phyloP scores from a whole-genome alignment of 2,113 vertebrate genomes.

The Desmodus rotundus region DNA sequence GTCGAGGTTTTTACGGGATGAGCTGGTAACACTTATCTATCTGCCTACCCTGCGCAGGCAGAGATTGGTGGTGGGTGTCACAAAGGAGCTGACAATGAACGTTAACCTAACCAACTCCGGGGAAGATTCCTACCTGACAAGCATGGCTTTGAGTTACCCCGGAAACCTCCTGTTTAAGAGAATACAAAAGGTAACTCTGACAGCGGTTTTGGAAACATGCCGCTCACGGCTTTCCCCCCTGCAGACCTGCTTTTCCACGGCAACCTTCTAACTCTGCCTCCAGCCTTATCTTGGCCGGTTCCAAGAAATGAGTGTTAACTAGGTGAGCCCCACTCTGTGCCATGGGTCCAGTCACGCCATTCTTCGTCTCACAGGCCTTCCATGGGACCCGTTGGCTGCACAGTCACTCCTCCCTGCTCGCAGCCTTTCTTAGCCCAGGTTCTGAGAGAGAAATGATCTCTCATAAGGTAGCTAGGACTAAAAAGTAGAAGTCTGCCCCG shows the following conservation, averaged over 20 bases:
- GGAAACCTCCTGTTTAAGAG: conserved; percentile 64
- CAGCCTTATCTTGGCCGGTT: not conserved
- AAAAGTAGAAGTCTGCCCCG: not conserved
- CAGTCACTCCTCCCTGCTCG: not conserved
- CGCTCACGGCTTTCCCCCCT: not conserved
- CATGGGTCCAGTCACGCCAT: not conserved
- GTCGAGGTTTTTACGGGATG: not conserved
- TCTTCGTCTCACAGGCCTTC: not conserved
- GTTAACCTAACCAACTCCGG: conserved; percentile 64
- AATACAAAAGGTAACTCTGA: conserved; percentile 65
- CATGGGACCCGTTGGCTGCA: not conserved
- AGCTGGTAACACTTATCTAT: not conserved
- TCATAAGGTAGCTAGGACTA: not conserved
- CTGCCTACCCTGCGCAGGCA: conserved; percentile 41
- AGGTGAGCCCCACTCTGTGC: not conserved
- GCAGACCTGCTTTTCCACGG: not conserved
- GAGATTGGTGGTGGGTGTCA: conserved; percentile 66
- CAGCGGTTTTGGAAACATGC: not conserved
- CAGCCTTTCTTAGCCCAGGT: not conserved
- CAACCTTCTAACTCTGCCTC: not conserved
- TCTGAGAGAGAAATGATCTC: not conserved
- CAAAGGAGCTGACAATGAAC: conserved; percentile 56
- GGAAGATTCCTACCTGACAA: conserved; percentile 73
- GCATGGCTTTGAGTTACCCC: conserved; percentile 65
- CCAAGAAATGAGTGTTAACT: not conserved